Conservation (phyloP, 2,888 invertebrate species). For the Blastobasis adustella region DNA sequence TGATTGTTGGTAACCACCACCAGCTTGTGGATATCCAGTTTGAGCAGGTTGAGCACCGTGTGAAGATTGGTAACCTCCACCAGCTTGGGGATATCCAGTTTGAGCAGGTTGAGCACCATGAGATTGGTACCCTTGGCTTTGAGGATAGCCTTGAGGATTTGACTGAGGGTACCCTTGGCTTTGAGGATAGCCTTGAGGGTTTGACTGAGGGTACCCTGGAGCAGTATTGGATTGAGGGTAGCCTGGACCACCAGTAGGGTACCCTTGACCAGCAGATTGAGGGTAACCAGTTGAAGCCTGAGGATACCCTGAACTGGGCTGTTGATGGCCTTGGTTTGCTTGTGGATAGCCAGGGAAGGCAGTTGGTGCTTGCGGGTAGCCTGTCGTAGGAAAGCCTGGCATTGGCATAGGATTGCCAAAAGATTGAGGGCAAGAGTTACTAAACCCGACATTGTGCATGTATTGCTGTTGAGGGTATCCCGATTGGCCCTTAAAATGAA, state of each 20-base stretch:
- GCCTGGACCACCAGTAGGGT: conserved; percentile 21
- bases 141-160: conserved; percentile 35
- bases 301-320: conserved; percentile 20
- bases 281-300: conserved; percentile 17
- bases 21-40: conserved; percentile 23
- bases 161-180: conserved; percentile 26
- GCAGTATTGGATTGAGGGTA: conserved; percentile 27
- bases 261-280: conserved; percentile 24
- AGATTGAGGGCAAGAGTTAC: conserved; percentile 64
- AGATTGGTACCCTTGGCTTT: too few species aligned
- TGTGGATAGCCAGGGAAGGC: conserved; percentile 40
- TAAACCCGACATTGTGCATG: conserved; percentile 65
- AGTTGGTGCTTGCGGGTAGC: conserved; percentile 52
- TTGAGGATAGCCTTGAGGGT: conserved; percentile 9
- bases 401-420: conserved; percentile 68
- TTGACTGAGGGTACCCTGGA: conserved; percentile 23
- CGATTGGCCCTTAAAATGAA: conserved; percentile 68
- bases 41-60: conserved; percentile 6
- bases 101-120: conserved; percentile 17
- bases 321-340: conserved; percentile 25
- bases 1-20: conserved; percentile 28
- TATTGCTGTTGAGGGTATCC: conserved; percentile 70
- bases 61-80: conserved; percentile 14
- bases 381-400: conserved; percentile 58
- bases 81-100: conserved; percentile 21